Evolutionary conservation across 2,113 vertebrate species (phyloP), one percentile per base, ranked within the genome.

Genomic region (Coryphaenoides rupestris): DNA sequence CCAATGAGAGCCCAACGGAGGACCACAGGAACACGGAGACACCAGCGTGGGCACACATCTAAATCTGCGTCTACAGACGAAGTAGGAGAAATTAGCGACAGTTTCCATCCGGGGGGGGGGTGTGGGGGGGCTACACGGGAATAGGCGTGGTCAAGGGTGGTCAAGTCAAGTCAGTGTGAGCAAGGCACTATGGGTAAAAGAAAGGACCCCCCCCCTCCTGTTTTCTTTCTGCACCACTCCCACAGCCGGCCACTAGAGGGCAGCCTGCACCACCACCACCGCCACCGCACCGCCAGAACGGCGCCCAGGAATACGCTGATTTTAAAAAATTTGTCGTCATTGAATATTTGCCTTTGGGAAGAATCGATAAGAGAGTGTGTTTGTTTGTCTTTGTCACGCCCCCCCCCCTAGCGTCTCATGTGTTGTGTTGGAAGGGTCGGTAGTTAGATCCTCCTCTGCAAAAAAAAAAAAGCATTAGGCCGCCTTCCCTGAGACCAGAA

Each of bases 401-500:
- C n/a, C n/a, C n/a, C n/a, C n/a, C n/a, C n/a, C n/a, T n/a, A n/a
- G n/a, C n/a, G n/a, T n/a, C n/a, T n/a, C n/a, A n/a, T n/a, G n/a
- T n/a, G n/a, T n/a, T n/a, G n/a, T n/a, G n/a, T n/a, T 80, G 16
- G 73, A 75, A 79, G 82, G 76, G 74, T 75, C 73, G 62, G 72
- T 76, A 71, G 72, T 65, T 75, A 65, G 77, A 62, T 80, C 64
- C 70, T 77, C 77, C 74, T 82, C 74, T 65, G n/a, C n/a, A n/a
- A n/a, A n/a, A 66, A 68, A 68, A 70, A 58, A 74, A 67, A 80
- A 80, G 76, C 77, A 82, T 80, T 68, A 69, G 74, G 81, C 79
- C 73, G 81, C 80, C 47, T 87, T 88, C 86, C 88, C 87, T 87
- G 87, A 91, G 88, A 84, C 72, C 33, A 40, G 33, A 82, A 89